A percentile compares a stretch with the other conserved stretches of the same genome.
phyloP scores from a whole-genome alignment of 1,140 invertebrate species.

The Latrodectus geometricus region DNA sequence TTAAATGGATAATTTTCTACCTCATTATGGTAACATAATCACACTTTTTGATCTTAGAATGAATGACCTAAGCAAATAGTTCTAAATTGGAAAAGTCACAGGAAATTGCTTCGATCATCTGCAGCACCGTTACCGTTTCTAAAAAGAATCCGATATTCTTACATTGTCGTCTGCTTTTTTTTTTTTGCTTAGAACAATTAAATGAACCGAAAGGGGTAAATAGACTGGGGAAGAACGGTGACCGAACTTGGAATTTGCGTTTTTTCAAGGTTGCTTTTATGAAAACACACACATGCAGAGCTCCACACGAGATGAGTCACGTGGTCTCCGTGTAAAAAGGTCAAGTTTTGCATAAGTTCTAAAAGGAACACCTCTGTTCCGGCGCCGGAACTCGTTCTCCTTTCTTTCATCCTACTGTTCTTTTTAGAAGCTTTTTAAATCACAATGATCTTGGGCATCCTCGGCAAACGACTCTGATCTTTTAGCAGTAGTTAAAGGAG shows the following conservation, averaged over 20 bases:
- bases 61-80: too few species aligned
- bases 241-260: conserved; percentile 1
- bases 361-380: not conserved
- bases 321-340: conserved; percentile 9
- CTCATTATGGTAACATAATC: too few species aligned
- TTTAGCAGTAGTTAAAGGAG: too few species aligned
- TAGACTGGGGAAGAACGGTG: conserved; percentile 4
- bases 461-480: not conserved
- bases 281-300: conserved; percentile 15
- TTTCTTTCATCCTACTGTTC: conserved; percentile 2
- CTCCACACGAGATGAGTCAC: conserved; percentile 7
- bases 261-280: conserved; percentile 8
- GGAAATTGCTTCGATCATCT: too few species aligned
- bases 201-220: not conserved
- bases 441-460: conserved; percentile 7
- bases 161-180: not conserved
- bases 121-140: too few species aligned
- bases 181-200: not conserved
- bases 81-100: too few species aligned
- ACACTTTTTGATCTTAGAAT: too few species aligned
- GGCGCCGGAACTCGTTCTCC: not conserved
- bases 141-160: not conserved
- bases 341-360: not conserved
- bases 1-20: too few species aligned
- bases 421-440: not conserved